These are phyloP conservation scores for Leptogaster cylindrica DNA, from an alignment of 2,888 invertebrate species.

Conservation along the genomic window DNA sequence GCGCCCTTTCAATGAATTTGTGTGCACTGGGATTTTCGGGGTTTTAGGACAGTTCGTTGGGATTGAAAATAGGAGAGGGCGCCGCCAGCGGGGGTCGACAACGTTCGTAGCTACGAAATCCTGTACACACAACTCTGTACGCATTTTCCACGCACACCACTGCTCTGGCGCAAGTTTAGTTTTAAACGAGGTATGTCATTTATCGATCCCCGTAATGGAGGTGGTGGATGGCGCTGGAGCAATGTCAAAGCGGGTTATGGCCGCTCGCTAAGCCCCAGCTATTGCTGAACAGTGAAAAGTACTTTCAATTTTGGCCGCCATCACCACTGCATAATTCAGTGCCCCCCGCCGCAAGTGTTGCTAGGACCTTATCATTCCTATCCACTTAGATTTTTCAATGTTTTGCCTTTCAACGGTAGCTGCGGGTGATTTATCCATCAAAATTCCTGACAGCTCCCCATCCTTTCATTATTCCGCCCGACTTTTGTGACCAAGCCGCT, in stretches of 20 bases:
- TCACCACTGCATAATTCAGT: constrained; percentile 14
- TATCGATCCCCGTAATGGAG: constrained; percentile 44
- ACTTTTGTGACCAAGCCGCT: constrained; percentile 6
- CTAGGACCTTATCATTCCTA: neutral
- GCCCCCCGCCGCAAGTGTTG: neutral
- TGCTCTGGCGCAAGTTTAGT: constrained; percentile 44
- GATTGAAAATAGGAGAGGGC: constrained; percentile 38
- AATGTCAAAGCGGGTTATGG: constrained; percentile 2
- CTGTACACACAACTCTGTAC: constrained; percentile 3
- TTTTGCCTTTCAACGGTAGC: constrained; percentile 22
- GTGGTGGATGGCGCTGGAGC: neutral
- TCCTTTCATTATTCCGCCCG: neutral
- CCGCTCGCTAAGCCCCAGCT: constrained; percentile 32
- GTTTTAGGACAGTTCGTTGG: constrained; percentile 11
- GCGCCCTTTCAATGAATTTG: constrained; percentile 36
- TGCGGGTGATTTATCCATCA: constrained; percentile 38
- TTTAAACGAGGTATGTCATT: constrained; percentile 48
- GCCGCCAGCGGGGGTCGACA: neutral
- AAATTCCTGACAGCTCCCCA: constrained; percentile 19
- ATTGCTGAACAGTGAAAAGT: constrained; percentile 30
- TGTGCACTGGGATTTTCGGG: constrained; percentile 40
- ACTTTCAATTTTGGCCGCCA: constrained; percentile 13
- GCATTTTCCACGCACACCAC: constrained; percentile 33
- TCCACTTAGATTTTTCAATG: neutral
- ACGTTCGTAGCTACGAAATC: constrained; percentile 1